Base-by-base conservation (phyloP, 2,797 vertebrate species). In the Rhinogobio ventralis region DNA sequence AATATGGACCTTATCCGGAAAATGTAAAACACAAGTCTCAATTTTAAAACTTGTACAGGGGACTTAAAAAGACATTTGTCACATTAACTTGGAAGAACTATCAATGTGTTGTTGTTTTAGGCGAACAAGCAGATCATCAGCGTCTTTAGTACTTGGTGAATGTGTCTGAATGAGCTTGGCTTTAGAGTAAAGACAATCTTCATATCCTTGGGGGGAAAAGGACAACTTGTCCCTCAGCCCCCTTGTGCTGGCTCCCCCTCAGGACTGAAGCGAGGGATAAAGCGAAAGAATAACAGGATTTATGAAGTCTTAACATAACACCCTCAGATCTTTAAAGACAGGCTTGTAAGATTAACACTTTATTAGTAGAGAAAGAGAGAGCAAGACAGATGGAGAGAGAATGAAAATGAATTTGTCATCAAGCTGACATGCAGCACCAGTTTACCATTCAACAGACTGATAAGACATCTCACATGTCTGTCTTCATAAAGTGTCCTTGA, bases 331-430 rank as follows among this genome's bases (percentile, higher is more conserved):
- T 64, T 73, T 71, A 39, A 42, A 81, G 15, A 81, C 64, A 55
- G 46, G 49, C 49, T 79, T 82, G 55, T 84, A 62, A 73, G 84
- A 60, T 75, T 81, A 46, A 75, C 60, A 83, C 80, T 79, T 86
- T 17, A 67, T 82, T 72, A 84, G 45, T 23, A 51, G 23, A 28
- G 23, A 79, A 79, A n/a, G 57, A 7, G 73, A 25, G 42, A 71
- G 42, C 25, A 64, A 36, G 57, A 17, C 2, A 53, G 30, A 42
- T 0, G 3, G 66, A 46, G 33, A 25, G 69, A 7, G 25, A 19
- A 23, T 51, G 33, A 68, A 67, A 72, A 19, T 45, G 77, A 39
- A 71, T 88, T 36, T n/a, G 46, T 82, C 71, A 75, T 53, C 62
- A 23, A 11, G 17, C 15, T 64, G 57, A 66, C 55, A 53, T 11